Evolutionary conservation across 2,113 vertebrate genomes (phyloP).

Genomic region (Ursus arctos): DNA sequence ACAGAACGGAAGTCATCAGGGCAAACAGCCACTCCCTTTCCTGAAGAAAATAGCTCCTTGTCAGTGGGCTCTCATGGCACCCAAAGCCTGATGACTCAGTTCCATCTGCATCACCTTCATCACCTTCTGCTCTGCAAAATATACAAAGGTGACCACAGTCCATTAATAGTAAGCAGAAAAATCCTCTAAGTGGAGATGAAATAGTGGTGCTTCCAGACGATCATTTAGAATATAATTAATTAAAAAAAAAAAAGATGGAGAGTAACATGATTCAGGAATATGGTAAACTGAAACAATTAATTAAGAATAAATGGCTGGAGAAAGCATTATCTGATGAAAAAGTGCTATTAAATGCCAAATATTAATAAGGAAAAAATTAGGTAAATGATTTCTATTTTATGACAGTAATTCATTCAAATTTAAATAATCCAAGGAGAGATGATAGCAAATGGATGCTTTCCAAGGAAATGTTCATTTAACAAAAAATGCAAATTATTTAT

Average conservation of each 20-base stretch:
- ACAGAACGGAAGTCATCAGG: background rate
- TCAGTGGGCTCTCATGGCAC: background rate
- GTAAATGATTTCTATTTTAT: conserved; percentile 65
- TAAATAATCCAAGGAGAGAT: conserved; percentile 66
- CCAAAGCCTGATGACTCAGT: background rate
- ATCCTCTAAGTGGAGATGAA: background rate
- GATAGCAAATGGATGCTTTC: conserved; percentile 59
- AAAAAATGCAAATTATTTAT: conserved; percentile 66
- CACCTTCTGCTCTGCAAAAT: background rate
- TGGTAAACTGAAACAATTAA: conserved; percentile 45
- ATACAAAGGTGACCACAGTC: background rate
- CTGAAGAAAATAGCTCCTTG: background rate
- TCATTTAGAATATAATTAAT: background rate
- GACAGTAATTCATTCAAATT: conserved; percentile 61
- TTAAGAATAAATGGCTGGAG: conserved; percentile 52
- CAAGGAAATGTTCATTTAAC: conserved; percentile 54
- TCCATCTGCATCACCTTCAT: background rate
- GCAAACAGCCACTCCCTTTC: background rate
- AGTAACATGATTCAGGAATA: background rate
- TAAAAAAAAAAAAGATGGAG: background rate
- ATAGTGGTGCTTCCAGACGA: background rate
- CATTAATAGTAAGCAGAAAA: background rate
- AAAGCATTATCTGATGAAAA: conserved; percentile 49
- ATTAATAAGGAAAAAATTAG: conserved; percentile 67
- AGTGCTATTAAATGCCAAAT: conserved; percentile 63